A percentile compares a stretch with the other conserved stretches of the same genome.
These are phyloP conservation scores for Ctenomys sociabilis DNA, from an alignment of 2,113 vertebrate genomes.

Conservation along the genomic window DNA sequence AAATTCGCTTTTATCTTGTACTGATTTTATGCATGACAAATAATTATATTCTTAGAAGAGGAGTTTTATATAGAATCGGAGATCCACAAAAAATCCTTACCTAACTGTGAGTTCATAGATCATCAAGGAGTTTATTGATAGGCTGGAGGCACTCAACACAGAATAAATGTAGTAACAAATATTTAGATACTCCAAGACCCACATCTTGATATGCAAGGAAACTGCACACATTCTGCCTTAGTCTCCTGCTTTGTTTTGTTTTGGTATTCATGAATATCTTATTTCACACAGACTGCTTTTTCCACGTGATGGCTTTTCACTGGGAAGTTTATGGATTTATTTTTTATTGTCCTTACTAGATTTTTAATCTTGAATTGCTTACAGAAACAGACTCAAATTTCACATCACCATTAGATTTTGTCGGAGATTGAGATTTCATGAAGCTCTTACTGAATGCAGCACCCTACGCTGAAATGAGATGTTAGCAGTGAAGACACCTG, in stretches of 20 bases:
- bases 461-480: constrained; percentile 50
- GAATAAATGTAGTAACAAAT: neutral
- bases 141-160: neutral
- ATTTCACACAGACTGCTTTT: neutral
- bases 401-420: neutral
- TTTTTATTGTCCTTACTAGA: neutral
- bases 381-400: neutral
- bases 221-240: neutral
- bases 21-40: neutral
- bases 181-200: neutral
- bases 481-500: neutral
- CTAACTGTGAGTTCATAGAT: neutral
- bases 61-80: neutral
- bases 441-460: constrained; percentile 48
- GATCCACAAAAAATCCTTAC: neutral
- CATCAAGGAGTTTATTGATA: neutral
- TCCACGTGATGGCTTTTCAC: neutral
- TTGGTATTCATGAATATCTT: neutral
- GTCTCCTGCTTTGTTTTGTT: neutral
- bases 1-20: neutral
- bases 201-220: neutral
- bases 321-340: neutral
- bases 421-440: constrained; percentile 31
- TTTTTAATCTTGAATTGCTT: constrained; percentile 16
- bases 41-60: neutral